Base-by-base conservation (phyloP, 2,113 vertebrate species). In the Cricetomys ansorgei region DNA sequence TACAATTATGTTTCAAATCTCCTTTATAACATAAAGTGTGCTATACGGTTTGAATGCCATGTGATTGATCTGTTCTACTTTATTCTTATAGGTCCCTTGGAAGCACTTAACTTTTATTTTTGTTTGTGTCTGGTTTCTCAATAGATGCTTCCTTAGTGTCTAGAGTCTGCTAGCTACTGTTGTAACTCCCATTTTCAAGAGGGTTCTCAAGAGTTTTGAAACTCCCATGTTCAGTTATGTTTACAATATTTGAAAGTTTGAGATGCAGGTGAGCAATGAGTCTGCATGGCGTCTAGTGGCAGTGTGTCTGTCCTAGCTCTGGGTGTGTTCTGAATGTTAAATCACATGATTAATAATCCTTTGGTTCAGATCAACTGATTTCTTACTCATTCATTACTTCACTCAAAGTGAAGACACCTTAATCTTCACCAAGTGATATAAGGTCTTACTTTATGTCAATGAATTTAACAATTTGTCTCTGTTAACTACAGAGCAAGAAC, bases 391-490 rank as follows among this genome's bases (percentile, higher is more conserved):
- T 92, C n/a, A n/a, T n/a, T n/a, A n/a, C n/a, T n/a, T n/a, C n/a
- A n/a, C n/a, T n/a, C n/a, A n/a, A n/a, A n/a, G n/a, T n/a, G 59
- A 89, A 72, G n/a, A 40, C 80, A 15, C 27, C 86, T 64, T 95
- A 75, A 45, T 95, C 73, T 77, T 86, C 19, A 79, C 29, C 55
- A 87, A 81, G 40, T 90, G 17, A 62, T 89, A 65, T n/a, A 75
- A 93, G 85, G 79, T 84, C 59, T 89, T 81, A 84, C 53, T 65
- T 96, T 90, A 95, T 48, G 69, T 45, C n/a, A 85, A 7, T 69
- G 31, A 43, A 70, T 65, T 89, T 94, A 97, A 79, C 27, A 73
- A 1, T 13, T 81, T 57, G 93, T 45, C 64, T 50, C 50, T 48
- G 27, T 89, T 73, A 88, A 86, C 57, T 59, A 64, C 27, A n/a